phyloP scores from a whole-genome alignment of 1,140 invertebrate species.

The Lysiphlebus fabarum region DNA sequence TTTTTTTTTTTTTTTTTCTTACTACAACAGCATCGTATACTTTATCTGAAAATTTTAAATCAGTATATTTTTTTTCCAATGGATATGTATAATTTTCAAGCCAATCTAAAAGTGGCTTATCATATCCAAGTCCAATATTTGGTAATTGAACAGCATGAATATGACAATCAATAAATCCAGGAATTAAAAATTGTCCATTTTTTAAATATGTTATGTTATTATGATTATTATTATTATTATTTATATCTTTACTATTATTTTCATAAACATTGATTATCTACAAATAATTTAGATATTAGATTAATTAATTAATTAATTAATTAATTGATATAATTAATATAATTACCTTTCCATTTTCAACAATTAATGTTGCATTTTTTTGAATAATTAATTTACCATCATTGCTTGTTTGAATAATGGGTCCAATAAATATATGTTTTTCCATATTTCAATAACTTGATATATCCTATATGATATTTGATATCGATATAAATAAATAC shows the following conservation, averaged over 20 bases:
- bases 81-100: constrained; percentile 84
- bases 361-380: constrained; percentile 50
- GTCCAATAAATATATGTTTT: constrained; percentile 39
- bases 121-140: constrained; percentile 77
- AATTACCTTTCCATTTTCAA: constrained; percentile 53
- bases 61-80: constrained; percentile 70
- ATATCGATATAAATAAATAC: too few species aligned
- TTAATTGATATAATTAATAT: too few species aligned
- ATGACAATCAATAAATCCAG: constrained; percentile 86
- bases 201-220: constrained; percentile 49
- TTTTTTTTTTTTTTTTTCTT: constrained; percentile 49
- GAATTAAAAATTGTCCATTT: constrained; percentile 71
- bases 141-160: constrained; percentile 86
- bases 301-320: too few species aligned
- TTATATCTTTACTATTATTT: constrained; percentile 27
- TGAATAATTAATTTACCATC: constrained; percentile 41
- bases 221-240: constrained; percentile 29
- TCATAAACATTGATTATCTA: constrained; percentile 35
- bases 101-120: constrained; percentile 79
- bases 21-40: constrained; percentile 80
- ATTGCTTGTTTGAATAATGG: constrained; percentile 40
- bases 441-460: constrained; percentile 30
- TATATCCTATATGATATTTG: too few species aligned
- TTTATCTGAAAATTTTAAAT: constrained; percentile 66
- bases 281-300: too few species aligned